phyloP scores from a whole-genome alignment of 2,797 vertebrate genomes.

The Lithobates pipiens region DNA sequence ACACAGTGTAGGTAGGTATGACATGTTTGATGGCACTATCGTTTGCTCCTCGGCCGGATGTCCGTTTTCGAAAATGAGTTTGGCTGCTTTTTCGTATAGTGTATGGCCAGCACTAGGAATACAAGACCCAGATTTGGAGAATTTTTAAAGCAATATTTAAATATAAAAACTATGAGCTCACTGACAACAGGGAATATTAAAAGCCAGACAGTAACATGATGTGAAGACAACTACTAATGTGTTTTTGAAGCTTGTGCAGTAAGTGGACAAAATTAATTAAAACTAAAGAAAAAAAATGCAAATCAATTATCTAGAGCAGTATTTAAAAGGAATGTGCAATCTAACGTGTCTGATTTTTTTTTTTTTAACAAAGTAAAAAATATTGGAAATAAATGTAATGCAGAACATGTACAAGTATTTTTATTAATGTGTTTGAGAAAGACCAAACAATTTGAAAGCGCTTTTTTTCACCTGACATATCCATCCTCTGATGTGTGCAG shows the following conservation, averaged over 20 bases:
- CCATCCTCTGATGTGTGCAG: no score
- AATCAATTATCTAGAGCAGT: not conserved
- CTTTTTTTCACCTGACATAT: not conserved
- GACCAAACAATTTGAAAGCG: no score
- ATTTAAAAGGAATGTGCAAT: not conserved
- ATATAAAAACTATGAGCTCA: not conserved
- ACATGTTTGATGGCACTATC: no score
- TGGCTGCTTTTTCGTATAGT: no score
- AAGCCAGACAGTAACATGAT: not conserved
- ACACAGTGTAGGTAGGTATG: no score
- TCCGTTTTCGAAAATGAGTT: no score
- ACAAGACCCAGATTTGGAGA: no score
- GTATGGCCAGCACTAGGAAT: no score
- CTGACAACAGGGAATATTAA: not conserved
- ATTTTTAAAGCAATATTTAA: not conserved
- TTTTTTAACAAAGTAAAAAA: not conserved
- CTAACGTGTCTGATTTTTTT: not conserved
- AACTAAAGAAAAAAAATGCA: not conserved
- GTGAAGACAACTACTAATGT: not conserved
- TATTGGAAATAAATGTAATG: no score
- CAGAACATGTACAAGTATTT: no score
- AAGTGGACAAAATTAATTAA: conserved; percentile 5
- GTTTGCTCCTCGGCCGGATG: no score
- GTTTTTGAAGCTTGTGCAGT: conserved; percentile 1
- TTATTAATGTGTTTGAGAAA: no score